These are phyloP conservation scores for Planococcus citri DNA, from an alignment of 1,140 invertebrate genomes.

Conservation along the genomic window DNA sequence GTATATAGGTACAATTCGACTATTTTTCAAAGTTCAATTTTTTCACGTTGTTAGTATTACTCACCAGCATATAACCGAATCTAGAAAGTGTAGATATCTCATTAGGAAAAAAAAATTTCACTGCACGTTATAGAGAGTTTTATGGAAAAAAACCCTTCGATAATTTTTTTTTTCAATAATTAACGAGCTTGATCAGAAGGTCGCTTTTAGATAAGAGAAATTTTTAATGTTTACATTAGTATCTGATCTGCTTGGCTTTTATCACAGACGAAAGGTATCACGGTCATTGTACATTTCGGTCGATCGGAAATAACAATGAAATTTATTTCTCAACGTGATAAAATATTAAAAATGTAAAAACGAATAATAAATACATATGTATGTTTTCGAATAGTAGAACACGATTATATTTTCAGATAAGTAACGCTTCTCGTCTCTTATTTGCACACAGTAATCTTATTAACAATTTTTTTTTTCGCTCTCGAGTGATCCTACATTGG, in stretches of 20 bases:
- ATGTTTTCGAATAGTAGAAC: too few species aligned
- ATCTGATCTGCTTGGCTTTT: neutral
- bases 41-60: too few species aligned
- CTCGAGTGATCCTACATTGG: too few species aligned
- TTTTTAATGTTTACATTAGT: constrained; percentile 18
- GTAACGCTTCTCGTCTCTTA: too few species aligned
- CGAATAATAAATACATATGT: neutral
- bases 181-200: constrained; percentile 18
- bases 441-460: too few species aligned
- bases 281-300: neutral
- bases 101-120: neutral
- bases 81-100: neutral
- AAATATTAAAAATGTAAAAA: neutral
- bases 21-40: too few species aligned
- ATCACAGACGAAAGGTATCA: constrained; percentile 6
- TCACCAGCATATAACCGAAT: neutral
- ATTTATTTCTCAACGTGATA: neutral
- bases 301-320: neutral
- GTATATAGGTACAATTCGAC: too few species aligned
- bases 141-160: constrained; percentile 9
- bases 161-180: constrained; percentile 3
- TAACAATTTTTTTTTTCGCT: too few species aligned
- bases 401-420: too few species aligned
- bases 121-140: neutral
- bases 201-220: constrained; percentile 10